These are phyloP conservation scores for Podarcis muralis DNA, from an alignment of 2,113 vertebrate genomes.

Conservation along the genomic window DNA sequence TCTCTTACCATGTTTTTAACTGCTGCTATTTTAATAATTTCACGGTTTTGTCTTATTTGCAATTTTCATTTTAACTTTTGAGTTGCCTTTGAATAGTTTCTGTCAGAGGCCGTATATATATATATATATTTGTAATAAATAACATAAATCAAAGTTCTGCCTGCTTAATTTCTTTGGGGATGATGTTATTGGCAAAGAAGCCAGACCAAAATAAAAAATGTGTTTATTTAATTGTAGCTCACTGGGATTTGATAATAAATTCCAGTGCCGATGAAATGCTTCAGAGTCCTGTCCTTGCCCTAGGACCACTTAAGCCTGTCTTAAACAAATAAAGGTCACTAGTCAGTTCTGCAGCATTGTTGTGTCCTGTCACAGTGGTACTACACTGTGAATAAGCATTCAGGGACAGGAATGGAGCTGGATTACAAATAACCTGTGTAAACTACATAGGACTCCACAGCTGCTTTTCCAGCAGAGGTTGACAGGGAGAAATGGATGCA, in stretches of 20 bases:
- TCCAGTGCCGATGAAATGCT: background rate
- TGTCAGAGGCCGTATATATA: background rate
- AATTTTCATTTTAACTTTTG: background rate
- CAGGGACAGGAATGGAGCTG: background rate
- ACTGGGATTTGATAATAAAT: background rate
- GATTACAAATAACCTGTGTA: background rate
- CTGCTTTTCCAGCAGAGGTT: no score
- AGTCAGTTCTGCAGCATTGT: background rate
- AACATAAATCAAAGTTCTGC: background rate
- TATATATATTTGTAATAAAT: background rate
- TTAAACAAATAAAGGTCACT: background rate
- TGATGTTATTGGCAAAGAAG: background rate
- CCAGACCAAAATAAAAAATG: no score
- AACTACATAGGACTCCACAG: background rate
- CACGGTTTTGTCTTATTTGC: background rate
- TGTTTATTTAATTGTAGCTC: background rate
- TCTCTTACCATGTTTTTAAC: no score
- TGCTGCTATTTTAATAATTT: background rate
- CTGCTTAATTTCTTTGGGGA: background rate
- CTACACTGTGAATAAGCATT: background rate
- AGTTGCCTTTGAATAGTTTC: background rate
- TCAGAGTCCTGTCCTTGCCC: background rate
- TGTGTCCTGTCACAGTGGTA: background rate
- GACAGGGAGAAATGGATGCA: background rate
- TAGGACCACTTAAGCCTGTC: background rate